These are phyloP conservation scores for Popillia japonica DNA, from an alignment of 1,140 invertebrate genomes.

Conservation along the genomic window DNA sequence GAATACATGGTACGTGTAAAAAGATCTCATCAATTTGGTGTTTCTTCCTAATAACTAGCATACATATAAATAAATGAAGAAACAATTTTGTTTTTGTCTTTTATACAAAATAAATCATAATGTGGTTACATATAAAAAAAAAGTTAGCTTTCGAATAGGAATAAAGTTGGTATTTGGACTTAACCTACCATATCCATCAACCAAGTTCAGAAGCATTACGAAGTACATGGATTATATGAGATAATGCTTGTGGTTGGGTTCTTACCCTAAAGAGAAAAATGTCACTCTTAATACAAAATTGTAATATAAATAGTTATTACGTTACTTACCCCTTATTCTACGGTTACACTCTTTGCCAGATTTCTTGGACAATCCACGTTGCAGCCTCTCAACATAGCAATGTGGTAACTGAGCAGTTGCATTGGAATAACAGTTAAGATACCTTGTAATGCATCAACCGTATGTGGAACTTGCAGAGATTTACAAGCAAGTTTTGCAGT, in stretches of 20 bases:
- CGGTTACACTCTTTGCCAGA: conserved; percentile 98
- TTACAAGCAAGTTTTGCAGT: conserved; percentile 76
- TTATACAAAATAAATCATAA: conserved; percentile 15
- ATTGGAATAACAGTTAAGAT: conserved; percentile 97
- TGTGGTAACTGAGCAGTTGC: conserved; percentile 96
- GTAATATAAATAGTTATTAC: not conserved
- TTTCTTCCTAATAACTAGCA: not conserved
- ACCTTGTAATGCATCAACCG: conserved; percentile 94
- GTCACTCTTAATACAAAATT: not conserved
- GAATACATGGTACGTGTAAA: not conserved
- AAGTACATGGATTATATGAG: conserved; percentile 9
- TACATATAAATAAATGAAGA: not conserved
- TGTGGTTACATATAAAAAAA: conserved; percentile 12
- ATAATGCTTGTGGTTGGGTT: conserved; percentile 20
- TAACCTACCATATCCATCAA: conserved; percentile 23
- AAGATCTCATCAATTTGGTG: not conserved
- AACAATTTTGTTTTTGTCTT: not conserved
- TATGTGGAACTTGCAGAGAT: conserved; percentile 83
- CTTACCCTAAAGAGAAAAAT: not conserved
- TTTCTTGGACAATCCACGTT: conserved; percentile 99
- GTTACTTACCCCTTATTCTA: conserved; percentile 73
- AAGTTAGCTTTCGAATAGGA: not conserved
- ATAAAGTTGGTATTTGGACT: conserved; percentile 14
- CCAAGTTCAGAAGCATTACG: conserved; percentile 15
- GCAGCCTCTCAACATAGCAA: conserved; percentile 94